Evolutionary conservation across 2,888 invertebrate species (phyloP), one percentile per base, ranked within the genome.

Genomic region (Ceraclea dissimilis): DNA sequence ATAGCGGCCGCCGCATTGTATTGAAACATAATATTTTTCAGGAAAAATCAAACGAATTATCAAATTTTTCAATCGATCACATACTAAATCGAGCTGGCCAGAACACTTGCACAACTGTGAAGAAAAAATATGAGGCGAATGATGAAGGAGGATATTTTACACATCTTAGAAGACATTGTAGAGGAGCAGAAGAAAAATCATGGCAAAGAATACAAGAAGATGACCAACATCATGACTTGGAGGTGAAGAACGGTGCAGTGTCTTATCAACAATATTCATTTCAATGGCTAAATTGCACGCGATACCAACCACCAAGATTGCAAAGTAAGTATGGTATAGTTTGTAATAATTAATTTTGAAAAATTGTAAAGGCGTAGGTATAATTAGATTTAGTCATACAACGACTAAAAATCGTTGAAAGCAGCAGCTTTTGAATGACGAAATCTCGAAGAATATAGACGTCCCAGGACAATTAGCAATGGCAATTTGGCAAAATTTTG

Each of bases 231-330:
- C 39, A 2, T 5, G 39, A 39, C 8, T 4, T 13, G 5, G 39
- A 39, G 2, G 13, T 8, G 13, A 13, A 39, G n/a, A 13, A 16
- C 5, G 13, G 13, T 16, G 11, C 8, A 6, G n/a, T 39, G n/a
- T n/a, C 19, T 4, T 58, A 51, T 46, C 57, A 57, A 6, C 58
- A 53, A 17, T 60, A 49, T 47, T 67, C 70, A 60, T 72, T 71
- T 64, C 73, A 80, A 57, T 87, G 86, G 86, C 70, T 87, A 26
- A 80, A 81, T 52, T 87, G 85, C 64, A 85, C 86, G 0, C 74
- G 86, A 59, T 87, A 85, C 66, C 80, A 79, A 66, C 86, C 86
- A 17, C 87, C 86, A 17, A 85, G 82, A 69, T 66, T 86, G 49
- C 82, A 82, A 52, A 73, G 85, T 75, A 75, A 53, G 56, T 26